These are phyloP conservation scores for Alethe diademata DNA, from an alignment of 2,113 vertebrate species.

Conservation along the genomic window DNA sequence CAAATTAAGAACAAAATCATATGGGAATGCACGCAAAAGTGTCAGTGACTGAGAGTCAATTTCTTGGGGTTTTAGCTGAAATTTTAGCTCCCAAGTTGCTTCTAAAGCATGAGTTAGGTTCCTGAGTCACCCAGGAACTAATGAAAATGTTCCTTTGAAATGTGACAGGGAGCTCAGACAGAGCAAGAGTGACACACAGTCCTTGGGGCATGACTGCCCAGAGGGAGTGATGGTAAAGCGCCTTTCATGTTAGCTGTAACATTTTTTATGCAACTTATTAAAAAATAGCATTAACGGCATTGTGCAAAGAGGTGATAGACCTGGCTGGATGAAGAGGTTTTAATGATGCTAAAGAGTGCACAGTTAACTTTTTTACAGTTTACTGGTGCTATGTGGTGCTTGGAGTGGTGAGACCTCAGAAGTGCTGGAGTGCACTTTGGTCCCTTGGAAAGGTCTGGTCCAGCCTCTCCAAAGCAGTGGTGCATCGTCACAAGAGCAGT, in stretches of 20 bases:
- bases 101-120: background rate
- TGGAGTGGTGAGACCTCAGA: background rate
- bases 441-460: background rate
- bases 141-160: slow-evolving; percentile 49
- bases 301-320: background rate
- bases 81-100: slow-evolving; percentile 30
- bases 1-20: slow-evolving; percentile 56
- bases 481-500: accelerated
- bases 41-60: slow-evolving; percentile 41
- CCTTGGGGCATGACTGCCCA: background rate
- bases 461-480: background rate
- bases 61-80: slow-evolving; percentile 49
- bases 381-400: background rate
- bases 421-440: background rate
- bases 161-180: background rate
- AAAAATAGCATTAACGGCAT: background rate
- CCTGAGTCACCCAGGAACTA: slow-evolving; percentile 42
- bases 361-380: no score
- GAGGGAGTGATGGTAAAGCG: background rate
- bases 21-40: background rate
- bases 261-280: background rate
- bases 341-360: background rate
- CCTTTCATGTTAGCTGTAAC: background rate
- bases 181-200: background rate
- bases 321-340: background rate